Base-by-base conservation (phyloP, 2,797 vertebrate species). In the Sternotherus odoratus region DNA sequence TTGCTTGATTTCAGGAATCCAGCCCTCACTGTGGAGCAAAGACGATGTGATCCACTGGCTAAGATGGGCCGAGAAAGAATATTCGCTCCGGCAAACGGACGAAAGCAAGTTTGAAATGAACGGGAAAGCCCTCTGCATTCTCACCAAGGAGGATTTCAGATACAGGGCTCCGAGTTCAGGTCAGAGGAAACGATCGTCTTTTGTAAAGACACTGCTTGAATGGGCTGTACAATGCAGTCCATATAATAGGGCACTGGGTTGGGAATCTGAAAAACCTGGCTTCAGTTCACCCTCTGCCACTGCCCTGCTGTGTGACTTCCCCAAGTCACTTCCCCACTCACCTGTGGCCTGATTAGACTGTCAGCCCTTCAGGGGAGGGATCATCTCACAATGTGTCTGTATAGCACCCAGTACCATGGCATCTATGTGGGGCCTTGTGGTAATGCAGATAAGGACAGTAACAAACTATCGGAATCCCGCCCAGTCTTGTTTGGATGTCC, bases 131-230 rank as follows among this genome's bases (percentile, higher is more conserved):
- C 94, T 99, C 66, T 99, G 99, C 87, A 98, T 99, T 88, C 98
- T 99, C 96, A 99, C 99, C 87, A 99, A 99, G 94, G 98, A 99
- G 2, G 99, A 99, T 97, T 99, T 99, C 97, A 98, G 98, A 88
- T 94, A 97, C 46, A 98, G 99, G 49, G 99, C 99, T 43, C 99
- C 99, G 0, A 98, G 98, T 96, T 99, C 99, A 98, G 99, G 99
- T 99, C 46, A 85, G 97, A 83, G 3, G 10, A 1, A 50, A 80
- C 6, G 12, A n/a, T 63, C 30, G 69, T 3, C 8, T 21, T 50
- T 51, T 79, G 60, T 39, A 77, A 66, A 86, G 72, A 50, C 26
- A 39, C 15, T 4, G 8, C 66, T 66, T 66, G 33, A 57, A n/a
- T 9, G 60, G 16, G 60, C 33, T 17, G 36, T 2, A 5, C 69